A percentile compares a stretch with the other conserved stretches of the same genome.
Evolutionary conservation across 2,888 invertebrate genomes (phyloP).

Genomic region (Phoenoteleia sp.): DNA sequence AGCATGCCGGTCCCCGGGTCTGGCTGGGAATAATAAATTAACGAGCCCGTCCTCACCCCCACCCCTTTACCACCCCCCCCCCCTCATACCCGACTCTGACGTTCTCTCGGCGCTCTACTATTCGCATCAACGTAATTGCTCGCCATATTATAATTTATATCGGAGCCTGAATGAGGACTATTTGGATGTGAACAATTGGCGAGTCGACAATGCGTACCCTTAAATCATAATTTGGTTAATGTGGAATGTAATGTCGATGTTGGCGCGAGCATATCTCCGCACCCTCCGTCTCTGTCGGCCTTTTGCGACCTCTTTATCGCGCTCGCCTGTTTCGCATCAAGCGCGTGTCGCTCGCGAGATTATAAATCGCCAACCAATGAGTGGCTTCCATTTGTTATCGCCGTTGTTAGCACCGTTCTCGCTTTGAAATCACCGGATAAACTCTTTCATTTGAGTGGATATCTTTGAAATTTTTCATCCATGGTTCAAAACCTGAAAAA

Average conservation of each 20-base stretch:
- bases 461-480: constrained; percentile 30
- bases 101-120: constrained; percentile 76
- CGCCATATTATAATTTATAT: constrained; percentile 84
- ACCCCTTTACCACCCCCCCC: constrained; percentile 35
- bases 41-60: constrained; percentile 54
- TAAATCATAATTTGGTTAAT: constrained; percentile 86
- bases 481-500: background rate
- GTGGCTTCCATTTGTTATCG: constrained; percentile 85
- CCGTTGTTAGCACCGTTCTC: constrained; percentile 79
- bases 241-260: constrained; percentile 86
- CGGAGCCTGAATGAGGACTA: constrained; percentile 81
- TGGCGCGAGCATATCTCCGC: constrained; percentile 81
- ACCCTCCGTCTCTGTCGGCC: constrained; percentile 74
- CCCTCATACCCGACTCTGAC: constrained; percentile 50
- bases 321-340: constrained; percentile 75
- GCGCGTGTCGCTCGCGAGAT: constrained; percentile 76
- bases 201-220: constrained; percentile 84
- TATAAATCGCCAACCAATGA: constrained; percentile 85
- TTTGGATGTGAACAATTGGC: constrained; percentile 85
- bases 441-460: constrained; percentile 42
- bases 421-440: constrained; percentile 72
- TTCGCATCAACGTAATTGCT: constrained; percentile 83
- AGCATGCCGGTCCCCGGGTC: constrained; percentile 49
- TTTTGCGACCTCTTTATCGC: constrained; percentile 70
- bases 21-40: constrained; percentile 78